Base-by-base conservation (phyloP, 1,140 invertebrate genomes). In the Lepidurus apus region DNA sequence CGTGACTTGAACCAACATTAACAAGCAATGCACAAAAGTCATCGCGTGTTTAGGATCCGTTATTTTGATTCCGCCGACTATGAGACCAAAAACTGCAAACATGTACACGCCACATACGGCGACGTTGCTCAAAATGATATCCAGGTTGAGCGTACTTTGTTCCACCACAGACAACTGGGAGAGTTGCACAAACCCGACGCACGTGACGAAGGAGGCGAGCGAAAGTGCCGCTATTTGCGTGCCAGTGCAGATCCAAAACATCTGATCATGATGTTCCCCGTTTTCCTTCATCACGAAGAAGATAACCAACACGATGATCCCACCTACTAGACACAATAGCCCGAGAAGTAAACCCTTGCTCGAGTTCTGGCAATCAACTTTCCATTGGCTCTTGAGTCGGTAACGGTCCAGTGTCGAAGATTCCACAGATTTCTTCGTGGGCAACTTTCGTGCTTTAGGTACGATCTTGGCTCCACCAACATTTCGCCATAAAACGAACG, bases 311-410 rank as follows among this genome's bases (percentile, higher is more conserved):
- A 90, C 87, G 3, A 91, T 88, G 42, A 90, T 88, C 0, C 88
- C 87, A 5, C 87, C 86, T 0, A 90, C 89, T 80, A 91, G 86
- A 74, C 88, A 87, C 0, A 91, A 84, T 3, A 91, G 85, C 0
- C 90, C 90, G 0, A 90, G 82, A 79, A 90, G 90, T 3, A 91
- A 84, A 4, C 90, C 90, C 81, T 89, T 89, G 82, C 87, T 88
- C 8, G 88, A 87, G 3, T 87, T 86, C 17, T 87, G 86, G 81
- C 89, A 90, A 73, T 89, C 89, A 1, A 88, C 84, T 24, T 83
- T 81, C 3, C 78, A 80, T 26, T 82, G 76, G 43, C 78, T 75
- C 76, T 76, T 74, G 24, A 45, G 24, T 21, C 42, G 75, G 21
- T 53, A 77, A 43, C 78, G 73, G 79, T 81, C 42, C 24, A 79